Conservation (phyloP, 2,113 vertebrate genomes). For the Burhinus oedicnemus region DNA sequence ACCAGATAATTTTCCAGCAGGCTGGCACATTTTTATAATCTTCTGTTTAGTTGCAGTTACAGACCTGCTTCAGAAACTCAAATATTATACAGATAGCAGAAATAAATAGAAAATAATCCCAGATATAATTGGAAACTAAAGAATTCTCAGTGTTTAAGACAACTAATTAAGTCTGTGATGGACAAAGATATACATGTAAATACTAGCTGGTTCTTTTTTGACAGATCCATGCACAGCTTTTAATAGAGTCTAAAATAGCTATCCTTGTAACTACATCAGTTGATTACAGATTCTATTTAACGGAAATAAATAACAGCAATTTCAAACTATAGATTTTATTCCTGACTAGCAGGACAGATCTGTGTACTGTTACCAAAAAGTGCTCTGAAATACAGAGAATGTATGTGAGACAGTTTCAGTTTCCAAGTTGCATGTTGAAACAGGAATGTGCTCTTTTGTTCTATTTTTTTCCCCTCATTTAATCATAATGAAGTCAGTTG, state of each 20-base stretch:
- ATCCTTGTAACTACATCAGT: background rate
- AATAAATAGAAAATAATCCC: background rate
- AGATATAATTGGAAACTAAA: background rate
- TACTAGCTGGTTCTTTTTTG: background rate
- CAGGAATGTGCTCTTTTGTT: slow-evolving; percentile 66
- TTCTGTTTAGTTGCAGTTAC: background rate
- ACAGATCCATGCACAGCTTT: background rate
- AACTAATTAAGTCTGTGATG: background rate
- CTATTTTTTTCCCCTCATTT: slow-evolving; percentile 62
- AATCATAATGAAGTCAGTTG: slow-evolving; percentile 69
- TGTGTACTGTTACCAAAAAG: background rate
- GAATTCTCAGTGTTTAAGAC: background rate
- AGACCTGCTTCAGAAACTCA: background rate
- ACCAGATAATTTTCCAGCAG: background rate
- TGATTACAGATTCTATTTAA: background rate
- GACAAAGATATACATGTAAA: background rate
- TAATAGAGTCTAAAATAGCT: background rate
- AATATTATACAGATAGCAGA: background rate
- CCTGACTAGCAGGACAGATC: background rate
- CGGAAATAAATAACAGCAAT: background rate
- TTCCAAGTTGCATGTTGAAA: slow-evolving; percentile 54
- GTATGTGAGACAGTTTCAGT: slow-evolving; percentile 38
- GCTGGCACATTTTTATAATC: background rate
- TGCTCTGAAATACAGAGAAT: background rate
- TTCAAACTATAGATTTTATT: background rate